phyloP scores from a whole-genome alignment of 35 echinoderm and acorn worm genomes.

The Ophioderma brevispina region DNA sequence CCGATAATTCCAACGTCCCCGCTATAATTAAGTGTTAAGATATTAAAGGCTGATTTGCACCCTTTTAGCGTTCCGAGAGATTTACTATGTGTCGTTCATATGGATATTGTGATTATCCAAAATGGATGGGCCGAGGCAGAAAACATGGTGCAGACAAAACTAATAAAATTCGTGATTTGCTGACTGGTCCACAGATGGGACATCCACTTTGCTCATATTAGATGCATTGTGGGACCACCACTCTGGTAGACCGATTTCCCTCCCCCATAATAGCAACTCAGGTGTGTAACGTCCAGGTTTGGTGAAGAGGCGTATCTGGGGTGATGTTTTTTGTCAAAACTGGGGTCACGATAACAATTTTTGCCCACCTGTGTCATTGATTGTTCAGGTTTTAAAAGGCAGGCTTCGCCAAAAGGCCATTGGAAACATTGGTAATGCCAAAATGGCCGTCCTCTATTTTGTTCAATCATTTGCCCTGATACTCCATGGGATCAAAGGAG shows the following conservation, averaged over 20 bases:
- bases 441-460: conserved; percentile 19
- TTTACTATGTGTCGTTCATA: too few species aligned
- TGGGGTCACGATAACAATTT: conserved; percentile 34
- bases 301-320: conserved; percentile 7
- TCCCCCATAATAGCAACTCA: conserved; percentile 24
- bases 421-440: conserved; percentile 6
- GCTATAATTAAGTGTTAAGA: conserved; percentile 11
- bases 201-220: conserved; percentile 12
- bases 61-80: background rate
- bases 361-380: conserved; percentile 42
- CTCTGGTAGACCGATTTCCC: conserved; percentile 29
- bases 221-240: conserved; percentile 28
- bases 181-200: conserved; percentile 35
- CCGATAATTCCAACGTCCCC: conserved; percentile 26
- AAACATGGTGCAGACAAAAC: conserved; percentile 30
- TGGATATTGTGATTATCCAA: too few species aligned
- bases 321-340: conserved; percentile 51
- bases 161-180: conserved; percentile 19
- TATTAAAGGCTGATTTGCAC: conserved; percentile 26
- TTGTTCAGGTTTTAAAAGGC: background rate
- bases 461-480: conserved; percentile 34
- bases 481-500: too few species aligned
- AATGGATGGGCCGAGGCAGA: conserved; percentile 28
- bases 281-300: conserved; percentile 18
- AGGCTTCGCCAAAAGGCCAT: background rate